Conservation (phyloP, 2,888 invertebrate genomes). For the Leptopilina myrica region DNA sequence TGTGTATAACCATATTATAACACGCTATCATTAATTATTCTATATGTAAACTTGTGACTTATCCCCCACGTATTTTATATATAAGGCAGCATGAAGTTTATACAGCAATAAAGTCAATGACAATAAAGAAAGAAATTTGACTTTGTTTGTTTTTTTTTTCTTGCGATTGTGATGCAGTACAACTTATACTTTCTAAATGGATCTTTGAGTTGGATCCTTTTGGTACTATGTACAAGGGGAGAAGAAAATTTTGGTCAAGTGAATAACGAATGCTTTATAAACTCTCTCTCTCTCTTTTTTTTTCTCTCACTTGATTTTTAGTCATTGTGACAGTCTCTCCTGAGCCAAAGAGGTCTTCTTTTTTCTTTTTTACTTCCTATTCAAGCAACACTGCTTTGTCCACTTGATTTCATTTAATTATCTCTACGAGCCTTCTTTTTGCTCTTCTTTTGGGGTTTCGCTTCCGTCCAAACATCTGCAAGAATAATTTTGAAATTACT, state of each 20-base stretch:
- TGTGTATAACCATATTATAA: constrained; percentile 16
- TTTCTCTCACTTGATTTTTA: constrained; percentile 58
- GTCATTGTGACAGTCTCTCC: constrained; percentile 56
- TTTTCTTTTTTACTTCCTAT: constrained; percentile 49
- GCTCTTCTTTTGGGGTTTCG: constrained; percentile 84
- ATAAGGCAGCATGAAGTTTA: constrained; percentile 53
- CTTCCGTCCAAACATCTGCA: constrained; percentile 86
- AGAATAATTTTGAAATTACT: constrained; percentile 49
- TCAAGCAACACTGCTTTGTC: constrained; percentile 55
- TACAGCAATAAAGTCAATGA: constrained; percentile 41
- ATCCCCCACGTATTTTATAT: constrained; percentile 53
- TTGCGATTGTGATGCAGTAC: constrained; percentile 52
- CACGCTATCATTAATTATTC: constrained; percentile 47
- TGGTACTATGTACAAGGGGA: constrained; percentile 61
- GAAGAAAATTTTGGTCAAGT: constrained; percentile 63
- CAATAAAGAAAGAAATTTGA: constrained; percentile 43
- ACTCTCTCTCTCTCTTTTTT: constrained; percentile 36
- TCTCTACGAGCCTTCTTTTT: constrained; percentile 88
- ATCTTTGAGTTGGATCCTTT: constrained; percentile 56
- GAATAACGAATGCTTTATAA: constrained; percentile 55
- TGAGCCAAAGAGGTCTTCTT: constrained; percentile 57
- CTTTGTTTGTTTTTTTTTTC: constrained; percentile 43
- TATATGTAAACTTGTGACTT: constrained; percentile 55
- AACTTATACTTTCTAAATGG: constrained; percentile 53
- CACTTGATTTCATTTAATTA: constrained; percentile 77